Conservation (phyloP, 53 echinoderm and acorn worm species). For the Crossaster papposus region DNA sequence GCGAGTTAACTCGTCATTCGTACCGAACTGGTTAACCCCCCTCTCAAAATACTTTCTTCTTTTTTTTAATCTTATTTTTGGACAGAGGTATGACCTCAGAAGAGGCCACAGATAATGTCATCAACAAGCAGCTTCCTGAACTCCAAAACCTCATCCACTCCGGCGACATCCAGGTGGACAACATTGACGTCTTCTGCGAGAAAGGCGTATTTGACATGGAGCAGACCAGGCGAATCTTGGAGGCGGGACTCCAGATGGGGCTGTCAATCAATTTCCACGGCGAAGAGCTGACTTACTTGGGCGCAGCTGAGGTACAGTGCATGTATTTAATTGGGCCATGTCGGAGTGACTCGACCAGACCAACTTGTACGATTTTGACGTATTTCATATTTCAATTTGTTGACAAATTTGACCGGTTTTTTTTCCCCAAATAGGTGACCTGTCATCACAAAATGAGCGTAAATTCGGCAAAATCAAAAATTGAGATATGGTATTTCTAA, state of each 20-base stretch:
- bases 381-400: no score
- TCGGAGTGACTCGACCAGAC: no score
- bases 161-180: constrained; percentile 90
- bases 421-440: no score
- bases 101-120: constrained; percentile 85
- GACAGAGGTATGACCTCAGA: constrained; percentile 79
- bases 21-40: no score
- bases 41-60: neutral
- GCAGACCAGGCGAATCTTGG: constrained; percentile 78
- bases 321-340: no score
- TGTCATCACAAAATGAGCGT: no score
- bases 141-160: constrained; percentile 68
- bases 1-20: no score
- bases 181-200: constrained; percentile 98
- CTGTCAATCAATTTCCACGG: constrained; percentile 95
- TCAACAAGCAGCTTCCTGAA: constrained; percentile 77
- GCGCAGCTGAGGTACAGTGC: constrained; percentile 56
- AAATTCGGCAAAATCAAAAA: no score
- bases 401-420: no score
- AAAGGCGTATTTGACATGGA: constrained; percentile 73
- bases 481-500: no score
- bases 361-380: no score
- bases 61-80: neutral
- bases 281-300: constrained; percentile 73
- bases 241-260: constrained; percentile 79